These are phyloP conservation scores for Spea multiplicata DNA, from an alignment of 2,113 vertebrate genomes.

Conservation along the genomic window DNA sequence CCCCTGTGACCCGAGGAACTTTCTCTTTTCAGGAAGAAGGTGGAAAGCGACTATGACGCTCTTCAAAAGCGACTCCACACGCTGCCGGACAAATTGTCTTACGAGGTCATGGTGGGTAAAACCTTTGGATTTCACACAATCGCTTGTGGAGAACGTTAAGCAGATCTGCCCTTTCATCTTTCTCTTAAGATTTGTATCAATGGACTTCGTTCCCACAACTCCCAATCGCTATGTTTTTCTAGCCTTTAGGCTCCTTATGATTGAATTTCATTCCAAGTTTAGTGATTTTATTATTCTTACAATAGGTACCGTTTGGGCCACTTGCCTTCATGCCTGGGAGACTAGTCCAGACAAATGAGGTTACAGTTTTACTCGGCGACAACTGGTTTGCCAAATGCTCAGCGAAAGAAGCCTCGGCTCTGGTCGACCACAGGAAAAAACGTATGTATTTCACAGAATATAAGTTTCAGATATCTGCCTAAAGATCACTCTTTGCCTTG, in stretches of 20 bases:
- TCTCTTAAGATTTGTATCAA: no score
- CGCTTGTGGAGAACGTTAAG: no score
- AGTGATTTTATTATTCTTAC: conserved; percentile 40
- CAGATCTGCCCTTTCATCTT: no score
- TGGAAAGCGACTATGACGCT: conserved; percentile 84
- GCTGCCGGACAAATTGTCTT: conserved; percentile 84
- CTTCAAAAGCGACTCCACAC: conserved; percentile 81
- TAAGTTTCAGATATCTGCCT: neutral
- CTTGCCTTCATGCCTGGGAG: conserved; percentile 97
- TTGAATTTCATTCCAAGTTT: conserved; percentile 20
- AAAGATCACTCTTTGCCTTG: no score
- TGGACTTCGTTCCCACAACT: no score
- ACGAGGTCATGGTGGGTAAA: conserved; percentile 84
- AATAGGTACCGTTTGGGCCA: conserved; percentile 91
- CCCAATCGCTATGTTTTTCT: no score
- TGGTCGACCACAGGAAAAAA: conserved; percentile 89
- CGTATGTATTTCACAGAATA: conserved; percentile 67
- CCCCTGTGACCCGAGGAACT: no score
- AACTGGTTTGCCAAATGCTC: conserved; percentile 98
- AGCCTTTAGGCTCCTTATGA: no score
- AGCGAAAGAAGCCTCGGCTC: conserved; percentile 82
- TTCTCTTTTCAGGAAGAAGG: conserved; percentile 78
- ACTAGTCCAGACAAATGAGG: conserved; percentile 90
- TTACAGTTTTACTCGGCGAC: conserved; percentile 91
- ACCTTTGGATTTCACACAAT: neutral